These are phyloP conservation scores for Mustela nigripes DNA, from an alignment of 2,113 vertebrate genomes.

Conservation along the genomic window DNA sequence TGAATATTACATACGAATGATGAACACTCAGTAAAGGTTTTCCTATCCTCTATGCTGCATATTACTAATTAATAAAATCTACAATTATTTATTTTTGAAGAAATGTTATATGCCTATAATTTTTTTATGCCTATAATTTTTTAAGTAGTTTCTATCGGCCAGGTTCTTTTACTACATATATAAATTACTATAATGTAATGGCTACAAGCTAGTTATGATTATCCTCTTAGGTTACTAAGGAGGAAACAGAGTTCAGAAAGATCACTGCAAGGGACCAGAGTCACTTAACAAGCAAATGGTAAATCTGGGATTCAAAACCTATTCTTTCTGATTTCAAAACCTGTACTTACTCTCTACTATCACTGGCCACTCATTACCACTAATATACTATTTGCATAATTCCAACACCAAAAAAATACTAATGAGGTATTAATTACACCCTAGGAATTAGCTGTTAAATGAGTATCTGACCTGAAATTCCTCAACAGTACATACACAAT, in stretches of 20 bases:
- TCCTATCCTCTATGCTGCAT: neutral
- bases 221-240: neutral
- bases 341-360: neutral
- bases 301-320: neutral
- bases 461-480: neutral
- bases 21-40: neutral
- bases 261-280: neutral
- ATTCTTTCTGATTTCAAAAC: slow-evolving; percentile 25
- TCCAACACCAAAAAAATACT: neutral
- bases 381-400: neutral
- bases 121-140: slow-evolving; percentile 44
- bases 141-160: neutral
- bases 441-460: neutral
- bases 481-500: neutral
- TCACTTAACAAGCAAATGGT: neutral
- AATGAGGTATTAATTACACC: neutral
- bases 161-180: slow-evolving; percentile 5
- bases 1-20: slow-evolving; percentile 31
- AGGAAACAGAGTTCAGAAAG: slow-evolving; percentile 19
- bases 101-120: slow-evolving; percentile 18
- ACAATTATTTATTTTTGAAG: slow-evolving; percentile 58
- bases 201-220: neutral
- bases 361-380: neutral
- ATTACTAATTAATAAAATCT: slow-evolving; percentile 51
- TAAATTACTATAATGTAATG: neutral